These are phyloP conservation scores for Sorex araneus DNA, from an alignment of 2,113 vertebrate species.

Conservation along the genomic window DNA sequence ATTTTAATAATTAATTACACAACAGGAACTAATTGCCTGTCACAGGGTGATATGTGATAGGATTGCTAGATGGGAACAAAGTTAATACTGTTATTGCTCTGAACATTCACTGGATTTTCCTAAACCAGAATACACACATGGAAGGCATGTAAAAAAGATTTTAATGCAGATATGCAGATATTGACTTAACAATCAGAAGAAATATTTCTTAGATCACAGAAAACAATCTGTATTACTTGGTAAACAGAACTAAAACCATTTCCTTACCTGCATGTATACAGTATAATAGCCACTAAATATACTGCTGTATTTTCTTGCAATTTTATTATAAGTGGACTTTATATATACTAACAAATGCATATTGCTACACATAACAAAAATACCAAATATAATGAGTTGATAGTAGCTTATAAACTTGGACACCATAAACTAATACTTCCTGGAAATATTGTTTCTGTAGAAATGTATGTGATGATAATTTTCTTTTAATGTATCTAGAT, in stretches of 20 bases:
- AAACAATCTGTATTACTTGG: constrained; percentile 3
- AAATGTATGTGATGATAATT: background rate
- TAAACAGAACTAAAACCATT: background rate
- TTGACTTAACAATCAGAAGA: background rate
- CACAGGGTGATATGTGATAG: constrained; percentile 57
- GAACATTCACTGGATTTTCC: constrained; percentile 51
- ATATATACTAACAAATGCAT: background rate
- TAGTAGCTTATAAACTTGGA: background rate
- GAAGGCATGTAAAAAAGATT: constrained; percentile 19
- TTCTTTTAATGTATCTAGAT: background rate
- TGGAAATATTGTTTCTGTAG: background rate
- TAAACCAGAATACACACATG: background rate
- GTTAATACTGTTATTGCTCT: constrained; percentile 43
- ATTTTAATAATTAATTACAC: constrained; percentile 80
- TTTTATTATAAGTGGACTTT: background rate
- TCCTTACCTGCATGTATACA: background rate
- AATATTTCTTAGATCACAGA: background rate
- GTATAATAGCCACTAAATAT: background rate
- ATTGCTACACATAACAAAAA: constrained; percentile 7
- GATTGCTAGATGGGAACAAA: constrained; percentile 33
- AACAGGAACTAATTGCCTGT: constrained; percentile 71
- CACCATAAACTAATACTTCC: constrained; percentile 32
- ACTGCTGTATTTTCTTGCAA: no score
- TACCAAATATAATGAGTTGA: background rate
- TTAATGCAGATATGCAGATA: background rate